Evolutionary conservation across 2,113 vertebrate genomes (phyloP).

Genomic region (Paraplagusia blochii): DNA sequence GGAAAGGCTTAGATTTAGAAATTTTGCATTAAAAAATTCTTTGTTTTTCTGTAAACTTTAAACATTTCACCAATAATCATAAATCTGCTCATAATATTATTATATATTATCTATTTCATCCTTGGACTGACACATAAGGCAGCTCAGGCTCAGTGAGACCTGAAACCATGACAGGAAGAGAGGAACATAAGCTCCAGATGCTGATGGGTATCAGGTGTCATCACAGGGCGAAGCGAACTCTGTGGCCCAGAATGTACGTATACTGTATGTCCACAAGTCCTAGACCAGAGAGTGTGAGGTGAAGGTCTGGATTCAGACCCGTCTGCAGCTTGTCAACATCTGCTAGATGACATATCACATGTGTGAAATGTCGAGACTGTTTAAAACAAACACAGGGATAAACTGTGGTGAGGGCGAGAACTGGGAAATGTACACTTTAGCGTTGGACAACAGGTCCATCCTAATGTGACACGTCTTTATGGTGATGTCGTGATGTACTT

Average conservation of each 20-base stretch:
- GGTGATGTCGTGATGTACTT: neutral
- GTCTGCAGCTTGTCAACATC: constrained; percentile 60
- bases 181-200: constrained; percentile 10
- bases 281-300: neutral
- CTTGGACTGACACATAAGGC: neutral
- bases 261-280: constrained; percentile 1
- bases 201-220: constrained; percentile 12
- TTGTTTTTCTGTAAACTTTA: too few species aligned
- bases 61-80: too few species aligned
- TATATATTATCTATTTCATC: neutral
- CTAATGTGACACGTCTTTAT: neutral
- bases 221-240: constrained; percentile 14
- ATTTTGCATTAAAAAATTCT: too few species aligned
- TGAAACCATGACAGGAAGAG: constrained; percentile 1
- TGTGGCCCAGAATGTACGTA: neutral
- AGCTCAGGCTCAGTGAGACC: neutral
- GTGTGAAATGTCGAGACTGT: constrained; percentile 71
- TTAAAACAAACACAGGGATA: constrained; percentile 57
- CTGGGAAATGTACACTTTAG: constrained; percentile 60
- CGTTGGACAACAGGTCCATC: constrained; percentile 8
- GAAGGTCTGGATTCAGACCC: constrained; percentile 30
- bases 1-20: too few species aligned
- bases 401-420: constrained; percentile 28
- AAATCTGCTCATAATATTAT: too few species aligned
- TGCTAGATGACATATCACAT: constrained; percentile 40